Evolutionary conservation across 2,888 invertebrate species (phyloP).

Genomic region (Meliscaeva auricollis): DNA sequence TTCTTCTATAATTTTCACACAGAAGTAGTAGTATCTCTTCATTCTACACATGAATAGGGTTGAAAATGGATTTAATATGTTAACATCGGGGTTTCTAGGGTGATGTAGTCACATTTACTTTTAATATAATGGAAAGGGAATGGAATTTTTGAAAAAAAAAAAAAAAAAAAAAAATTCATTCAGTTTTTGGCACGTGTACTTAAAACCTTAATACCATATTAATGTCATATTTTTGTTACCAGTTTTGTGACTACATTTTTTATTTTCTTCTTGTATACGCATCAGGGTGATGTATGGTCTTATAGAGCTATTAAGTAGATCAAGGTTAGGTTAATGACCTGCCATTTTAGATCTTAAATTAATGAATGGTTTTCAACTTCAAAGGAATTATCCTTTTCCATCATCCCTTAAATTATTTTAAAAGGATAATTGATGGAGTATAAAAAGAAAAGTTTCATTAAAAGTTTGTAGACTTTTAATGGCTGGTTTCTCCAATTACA

Average conservation of each 20-base stretch:
- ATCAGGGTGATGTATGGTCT: neutral
- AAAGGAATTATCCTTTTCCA: neutral
- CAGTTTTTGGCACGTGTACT: constrained; percentile 46
- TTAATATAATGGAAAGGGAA: constrained; percentile 1
- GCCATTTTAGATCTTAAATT: neutral
- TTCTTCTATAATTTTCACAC: constrained; percentile 20
- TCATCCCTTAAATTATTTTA: neutral
- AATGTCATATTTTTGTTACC: constrained; percentile 22
- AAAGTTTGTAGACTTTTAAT: no score
- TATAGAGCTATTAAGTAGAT: constrained; percentile 5
- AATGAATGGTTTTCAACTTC: constrained; percentile 4
- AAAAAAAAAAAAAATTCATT: constrained; percentile 7
- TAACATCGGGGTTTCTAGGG: constrained; percentile 52
- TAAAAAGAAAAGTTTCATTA: no score
- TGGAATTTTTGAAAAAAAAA: constrained; percentile 30
- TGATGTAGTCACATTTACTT: constrained; percentile 12
- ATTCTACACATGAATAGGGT: neutral
- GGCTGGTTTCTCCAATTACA: no score
- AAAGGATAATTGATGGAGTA: neutral
- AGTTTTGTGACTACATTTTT: neutral
- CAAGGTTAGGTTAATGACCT: constrained; percentile 28
- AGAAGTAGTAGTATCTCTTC: constrained; percentile 3
- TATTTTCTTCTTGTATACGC: no score
- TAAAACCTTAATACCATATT: constrained; percentile 51
- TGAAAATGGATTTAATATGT: constrained; percentile 10